phyloP scores from a whole-genome alignment of 2,888 invertebrate species.

The Marasmarcha lunaedactyla region DNA sequence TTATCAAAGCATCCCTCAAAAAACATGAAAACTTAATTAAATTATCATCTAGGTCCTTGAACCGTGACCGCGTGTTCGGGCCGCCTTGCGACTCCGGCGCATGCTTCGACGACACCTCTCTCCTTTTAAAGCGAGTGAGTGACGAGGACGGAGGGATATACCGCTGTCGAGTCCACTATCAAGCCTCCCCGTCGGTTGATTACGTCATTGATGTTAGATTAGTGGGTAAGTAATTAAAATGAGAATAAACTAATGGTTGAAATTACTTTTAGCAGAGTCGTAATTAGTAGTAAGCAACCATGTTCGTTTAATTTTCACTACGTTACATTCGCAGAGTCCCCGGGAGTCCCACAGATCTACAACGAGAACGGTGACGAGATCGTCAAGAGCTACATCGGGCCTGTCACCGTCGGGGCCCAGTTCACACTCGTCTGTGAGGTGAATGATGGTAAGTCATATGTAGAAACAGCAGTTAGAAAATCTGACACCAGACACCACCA shows the following conservation, averaged over 20 bases:
- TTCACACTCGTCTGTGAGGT: constrained; percentile 38
- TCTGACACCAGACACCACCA: too few relatives aligned
- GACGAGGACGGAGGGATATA: constrained; percentile 37
- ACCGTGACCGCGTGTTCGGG: constrained; percentile 26
- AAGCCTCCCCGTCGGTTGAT: constrained; percentile 43
- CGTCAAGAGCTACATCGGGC: constrained; percentile 30
- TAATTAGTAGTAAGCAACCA: too few relatives aligned
- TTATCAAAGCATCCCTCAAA: too few relatives aligned
- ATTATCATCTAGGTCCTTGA: constrained; percentile 18
- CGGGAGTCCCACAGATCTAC: constrained; percentile 33
- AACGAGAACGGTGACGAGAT: constrained; percentile 26
- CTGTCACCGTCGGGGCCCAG: constrained; percentile 31
- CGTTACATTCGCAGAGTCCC: constrained; percentile 29
- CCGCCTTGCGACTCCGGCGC: constrained; percentile 26
- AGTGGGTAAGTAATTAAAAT: constrained; percentile 31
- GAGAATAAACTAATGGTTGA: too few relatives aligned
- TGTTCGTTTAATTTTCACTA: too few relatives aligned
- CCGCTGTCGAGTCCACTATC: constrained; percentile 47
- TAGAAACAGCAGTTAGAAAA: too few relatives aligned
- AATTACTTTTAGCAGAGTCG: too few relatives aligned
- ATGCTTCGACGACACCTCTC: constrained; percentile 42
- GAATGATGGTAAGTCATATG: constrained; percentile 31
- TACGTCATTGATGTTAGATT: constrained; percentile 35
- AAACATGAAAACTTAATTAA: too few relatives aligned
- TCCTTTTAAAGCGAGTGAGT: constrained; percentile 30